These are phyloP conservation scores for Pandemis heparana DNA, from an alignment of 2,888 invertebrate genomes.

Conservation along the genomic window DNA sequence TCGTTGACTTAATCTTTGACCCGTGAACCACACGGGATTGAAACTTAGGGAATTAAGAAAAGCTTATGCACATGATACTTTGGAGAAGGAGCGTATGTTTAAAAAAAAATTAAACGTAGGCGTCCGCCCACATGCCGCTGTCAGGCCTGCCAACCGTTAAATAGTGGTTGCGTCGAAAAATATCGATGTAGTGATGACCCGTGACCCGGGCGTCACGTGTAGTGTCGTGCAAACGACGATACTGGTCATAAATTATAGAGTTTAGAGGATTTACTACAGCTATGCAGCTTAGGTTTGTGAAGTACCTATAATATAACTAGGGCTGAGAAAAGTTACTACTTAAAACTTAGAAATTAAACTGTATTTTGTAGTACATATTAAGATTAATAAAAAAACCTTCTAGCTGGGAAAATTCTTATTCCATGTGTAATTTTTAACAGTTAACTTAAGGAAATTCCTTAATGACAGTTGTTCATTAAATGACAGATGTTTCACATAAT, in stretches of 20 bases:
- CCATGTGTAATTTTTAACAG: too few species aligned
- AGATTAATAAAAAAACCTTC: too few species aligned
- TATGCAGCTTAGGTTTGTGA: not conserved
- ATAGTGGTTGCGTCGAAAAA: conserved; percentile 54
- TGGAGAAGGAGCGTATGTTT: conserved; percentile 3
- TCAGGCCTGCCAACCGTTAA: conserved; percentile 60
- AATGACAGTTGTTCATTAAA: too few species aligned
- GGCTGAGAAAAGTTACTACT: not conserved
- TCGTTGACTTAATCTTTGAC: conserved; percentile 19
- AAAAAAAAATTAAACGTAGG: conserved; percentile 43
- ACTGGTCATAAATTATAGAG: conserved; percentile 35
- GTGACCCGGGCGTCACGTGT: conserved; percentile 50
- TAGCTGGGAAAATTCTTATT: too few species aligned
- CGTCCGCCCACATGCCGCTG: conserved; percentile 52
- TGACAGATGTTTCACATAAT: too few species aligned
- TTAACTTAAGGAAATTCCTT: too few species aligned
- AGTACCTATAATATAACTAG: not conserved
- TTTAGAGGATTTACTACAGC: conserved; percentile 16
- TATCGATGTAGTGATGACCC: conserved; percentile 56
- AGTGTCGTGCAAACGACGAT: conserved; percentile 48
- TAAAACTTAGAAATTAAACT: too few species aligned
- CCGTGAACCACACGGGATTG: conserved; percentile 10
- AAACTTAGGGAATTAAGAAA: conserved; percentile 26
- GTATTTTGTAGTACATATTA: too few species aligned
- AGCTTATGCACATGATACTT: conserved; percentile 8